These are phyloP conservation scores for Carassius carassius DNA, from an alignment of 2,113 vertebrate species.

Conservation along the genomic window DNA sequence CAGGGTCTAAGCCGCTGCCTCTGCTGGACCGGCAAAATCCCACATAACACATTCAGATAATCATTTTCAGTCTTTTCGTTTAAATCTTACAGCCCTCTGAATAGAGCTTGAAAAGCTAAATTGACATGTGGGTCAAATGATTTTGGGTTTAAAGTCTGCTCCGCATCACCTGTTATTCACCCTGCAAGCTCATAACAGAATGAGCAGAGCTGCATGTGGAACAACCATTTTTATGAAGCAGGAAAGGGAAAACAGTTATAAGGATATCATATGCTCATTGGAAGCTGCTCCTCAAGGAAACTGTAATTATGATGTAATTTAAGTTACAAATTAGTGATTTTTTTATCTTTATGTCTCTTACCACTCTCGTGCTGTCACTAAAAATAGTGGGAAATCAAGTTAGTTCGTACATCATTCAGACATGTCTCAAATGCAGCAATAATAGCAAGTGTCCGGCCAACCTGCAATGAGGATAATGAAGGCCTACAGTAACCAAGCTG, in stretches of 20 bases:
- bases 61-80: slow-evolving; percentile 38
- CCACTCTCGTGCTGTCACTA: neutral
- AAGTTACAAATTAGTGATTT: neutral
- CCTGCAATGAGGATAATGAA: slow-evolving; percentile 29
- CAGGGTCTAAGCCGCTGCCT: slow-evolving; percentile 23
- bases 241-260: neutral
- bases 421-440: neutral
- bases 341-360: neutral
- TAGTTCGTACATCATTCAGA: neutral
- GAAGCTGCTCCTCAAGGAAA: neutral
- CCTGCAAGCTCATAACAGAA: slow-evolving; percentile 31
- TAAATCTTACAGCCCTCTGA: slow-evolving; percentile 33
- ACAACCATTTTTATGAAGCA: neutral
- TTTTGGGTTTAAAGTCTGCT: slow-evolving; percentile 34
- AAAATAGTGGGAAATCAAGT: neutral
- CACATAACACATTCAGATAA: slow-evolving; percentile 43
- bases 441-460: slow-evolving; percentile 28
- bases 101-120: slow-evolving; percentile 34
- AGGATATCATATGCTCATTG: neutral
- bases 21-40: slow-evolving; percentile 25
- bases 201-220: neutral
- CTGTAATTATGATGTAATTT: neutral
- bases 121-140: slow-evolving; percentile 18
- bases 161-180: slow-evolving; percentile 51
- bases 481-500: slow-evolving; percentile 47